Conservation (phyloP, 1,140 invertebrate genomes). For the Drosophila bocki region DNA sequence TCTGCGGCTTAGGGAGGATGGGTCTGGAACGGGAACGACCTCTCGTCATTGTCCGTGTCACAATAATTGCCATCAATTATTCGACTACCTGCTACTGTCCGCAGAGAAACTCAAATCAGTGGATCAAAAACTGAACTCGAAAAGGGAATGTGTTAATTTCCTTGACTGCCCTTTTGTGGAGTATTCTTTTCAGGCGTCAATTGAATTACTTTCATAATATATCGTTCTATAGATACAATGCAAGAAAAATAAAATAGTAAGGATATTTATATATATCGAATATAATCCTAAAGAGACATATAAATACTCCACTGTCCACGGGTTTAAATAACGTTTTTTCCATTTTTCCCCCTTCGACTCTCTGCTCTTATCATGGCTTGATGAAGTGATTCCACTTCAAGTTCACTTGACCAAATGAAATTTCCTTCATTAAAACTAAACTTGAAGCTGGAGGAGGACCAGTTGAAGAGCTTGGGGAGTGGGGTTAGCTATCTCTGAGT, state of each 20-base stretch:
- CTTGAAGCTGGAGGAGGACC: constrained; percentile 26
- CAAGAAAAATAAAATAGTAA: neutral
- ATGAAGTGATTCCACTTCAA: constrained; percentile 50
- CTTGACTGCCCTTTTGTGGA: constrained; percentile 22
- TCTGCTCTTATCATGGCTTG: constrained; percentile 31
- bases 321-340: neutral
- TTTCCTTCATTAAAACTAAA: constrained; percentile 77
- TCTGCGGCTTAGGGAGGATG: constrained; percentile 37
- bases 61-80: constrained; percentile 75
- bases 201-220: constrained; percentile 39
- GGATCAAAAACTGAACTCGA: constrained; percentile 28
- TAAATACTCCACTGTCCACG: neutral
- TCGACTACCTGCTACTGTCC: constrained; percentile 67
- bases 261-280: neutral
- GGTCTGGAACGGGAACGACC: constrained; percentile 36
- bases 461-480: neutral
- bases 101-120: constrained; percentile 7
- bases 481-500: constrained; percentile 40
- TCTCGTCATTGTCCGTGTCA: constrained; percentile 62
- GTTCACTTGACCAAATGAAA: constrained; percentile 60
- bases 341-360: neutral
- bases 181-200: constrained; percentile 53
- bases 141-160: constrained; percentile 61
- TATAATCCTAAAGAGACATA: too few relatives aligned
- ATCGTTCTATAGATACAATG: neutral